phyloP scores from a whole-genome alignment of 2,797 vertebrate species.

The Molossus alvarezi region DNA sequence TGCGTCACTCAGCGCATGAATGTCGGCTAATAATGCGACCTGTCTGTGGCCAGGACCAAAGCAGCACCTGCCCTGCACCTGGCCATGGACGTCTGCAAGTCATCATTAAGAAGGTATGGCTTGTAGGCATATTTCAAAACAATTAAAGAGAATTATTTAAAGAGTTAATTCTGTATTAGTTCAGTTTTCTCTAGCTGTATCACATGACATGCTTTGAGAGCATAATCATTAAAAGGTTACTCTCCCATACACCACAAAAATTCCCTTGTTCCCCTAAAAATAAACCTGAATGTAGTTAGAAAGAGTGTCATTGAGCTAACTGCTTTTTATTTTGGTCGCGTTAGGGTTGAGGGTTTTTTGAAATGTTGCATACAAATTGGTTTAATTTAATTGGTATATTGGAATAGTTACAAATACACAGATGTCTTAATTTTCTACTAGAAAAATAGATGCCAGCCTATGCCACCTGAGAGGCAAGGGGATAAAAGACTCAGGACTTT shows the following conservation, averaged over 20 bases:
- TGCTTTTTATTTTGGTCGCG: neutral
- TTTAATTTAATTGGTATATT: neutral
- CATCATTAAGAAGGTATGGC: neutral
- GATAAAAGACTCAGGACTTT: neutral
- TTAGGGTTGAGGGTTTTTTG: neutral
- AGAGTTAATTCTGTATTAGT: neutral
- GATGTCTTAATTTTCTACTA: neutral
- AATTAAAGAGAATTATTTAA: neutral
- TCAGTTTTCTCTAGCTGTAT: neutral
- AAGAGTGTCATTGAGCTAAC: neutral
- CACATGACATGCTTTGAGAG: neutral
- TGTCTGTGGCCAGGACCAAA: neutral
- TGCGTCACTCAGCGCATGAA: neutral
- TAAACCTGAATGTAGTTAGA: neutral
- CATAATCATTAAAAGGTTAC: neutral
- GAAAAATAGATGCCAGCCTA: neutral
- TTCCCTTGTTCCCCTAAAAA: neutral
- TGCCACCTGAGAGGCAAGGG: neutral
- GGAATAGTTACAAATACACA: neutral
- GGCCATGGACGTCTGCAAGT: neutral
- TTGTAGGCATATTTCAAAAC: neutral
- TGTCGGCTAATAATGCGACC: neutral
- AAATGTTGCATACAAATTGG: neutral
- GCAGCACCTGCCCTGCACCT: slow-evolving; percentile 9
- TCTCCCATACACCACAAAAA: neutral